Evolutionary conservation across 2,797 vertebrate genomes (phyloP).

Genomic region (Enteromius argenteus): DNA sequence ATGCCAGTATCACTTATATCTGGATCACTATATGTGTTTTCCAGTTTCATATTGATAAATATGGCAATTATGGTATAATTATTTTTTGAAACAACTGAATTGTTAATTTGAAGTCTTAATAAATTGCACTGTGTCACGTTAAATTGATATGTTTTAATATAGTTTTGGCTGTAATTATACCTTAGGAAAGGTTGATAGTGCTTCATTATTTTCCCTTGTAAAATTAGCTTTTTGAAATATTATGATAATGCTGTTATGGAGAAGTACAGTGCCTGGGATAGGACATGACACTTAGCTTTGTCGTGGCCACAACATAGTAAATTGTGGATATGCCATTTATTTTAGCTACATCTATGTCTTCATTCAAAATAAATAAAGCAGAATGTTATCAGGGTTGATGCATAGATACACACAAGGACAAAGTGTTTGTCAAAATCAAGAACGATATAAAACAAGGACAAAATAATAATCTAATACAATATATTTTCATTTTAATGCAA

Average conservation of each 20-base stretch:
- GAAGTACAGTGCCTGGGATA: not conserved
- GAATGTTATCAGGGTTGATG: not conserved
- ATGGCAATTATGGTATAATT: not conserved
- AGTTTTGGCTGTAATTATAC: not conserved
- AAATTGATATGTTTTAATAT: not conserved
- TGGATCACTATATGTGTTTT: not conserved
- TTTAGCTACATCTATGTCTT: too few species aligned
- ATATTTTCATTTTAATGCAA: not conserved
- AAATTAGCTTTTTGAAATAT: not conserved
- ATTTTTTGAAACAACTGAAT: not conserved
- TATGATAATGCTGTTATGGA: not conserved
- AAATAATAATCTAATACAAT: not conserved
- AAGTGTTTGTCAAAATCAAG: too few species aligned
- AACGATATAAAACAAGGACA: not conserved
- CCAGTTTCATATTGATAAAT: not conserved
- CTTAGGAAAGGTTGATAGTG: not conserved
- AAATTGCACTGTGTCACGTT: not conserved
- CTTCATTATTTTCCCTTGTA: not conserved
- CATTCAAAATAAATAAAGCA: not conserved
- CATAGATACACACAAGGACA: not conserved
- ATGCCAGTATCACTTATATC: not conserved
- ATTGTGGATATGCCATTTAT: too few species aligned
- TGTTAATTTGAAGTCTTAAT: not conserved
- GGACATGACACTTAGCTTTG: not conserved
- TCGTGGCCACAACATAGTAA: not conserved